phyloP scores from a whole-genome alignment of 2,888 invertebrate species.

The Cheilosia soror region DNA sequence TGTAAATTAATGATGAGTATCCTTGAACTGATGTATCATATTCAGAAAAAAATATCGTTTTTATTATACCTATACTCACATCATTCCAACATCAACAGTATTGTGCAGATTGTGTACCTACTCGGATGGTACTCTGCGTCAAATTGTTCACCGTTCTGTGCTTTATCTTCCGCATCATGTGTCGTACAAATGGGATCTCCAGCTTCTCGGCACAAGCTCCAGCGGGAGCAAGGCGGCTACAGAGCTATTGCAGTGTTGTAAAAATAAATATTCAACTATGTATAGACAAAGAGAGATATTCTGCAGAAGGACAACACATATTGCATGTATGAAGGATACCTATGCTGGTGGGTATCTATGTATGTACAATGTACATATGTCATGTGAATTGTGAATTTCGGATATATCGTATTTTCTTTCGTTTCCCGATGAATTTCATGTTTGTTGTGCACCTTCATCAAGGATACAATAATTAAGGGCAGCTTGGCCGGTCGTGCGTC shows the following conservation, averaged over 20 bases:
- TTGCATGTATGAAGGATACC: no score
- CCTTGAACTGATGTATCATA: constrained; percentile 45
- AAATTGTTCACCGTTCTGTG: constrained; percentile 19
- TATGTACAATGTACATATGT: no score
- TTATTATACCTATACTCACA: background rate
- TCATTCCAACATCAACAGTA: background rate
- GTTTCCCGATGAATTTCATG: no score
- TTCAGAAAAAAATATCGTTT: constrained; percentile 27
- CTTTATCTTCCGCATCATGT: constrained; percentile 26
- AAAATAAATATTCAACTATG: background rate
- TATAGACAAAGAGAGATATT: background rate
- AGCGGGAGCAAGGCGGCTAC: background rate
- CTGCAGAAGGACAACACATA: background rate
- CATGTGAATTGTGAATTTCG: no score
- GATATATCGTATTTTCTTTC: no score
- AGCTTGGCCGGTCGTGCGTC: no score
- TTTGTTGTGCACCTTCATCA: no score
- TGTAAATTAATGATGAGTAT: constrained; percentile 60
- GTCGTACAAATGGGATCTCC: constrained; percentile 8
- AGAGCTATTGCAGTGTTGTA: background rate
- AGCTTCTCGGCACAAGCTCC: background rate
- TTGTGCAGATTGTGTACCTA: background rate
- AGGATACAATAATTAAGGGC: no score
- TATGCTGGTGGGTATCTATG: no score
- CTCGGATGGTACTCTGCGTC: background rate